These are phyloP conservation scores for Choloepus hoffmanni DNA, from an alignment of 2,113 vertebrate genomes.

Conservation along the genomic window DNA sequence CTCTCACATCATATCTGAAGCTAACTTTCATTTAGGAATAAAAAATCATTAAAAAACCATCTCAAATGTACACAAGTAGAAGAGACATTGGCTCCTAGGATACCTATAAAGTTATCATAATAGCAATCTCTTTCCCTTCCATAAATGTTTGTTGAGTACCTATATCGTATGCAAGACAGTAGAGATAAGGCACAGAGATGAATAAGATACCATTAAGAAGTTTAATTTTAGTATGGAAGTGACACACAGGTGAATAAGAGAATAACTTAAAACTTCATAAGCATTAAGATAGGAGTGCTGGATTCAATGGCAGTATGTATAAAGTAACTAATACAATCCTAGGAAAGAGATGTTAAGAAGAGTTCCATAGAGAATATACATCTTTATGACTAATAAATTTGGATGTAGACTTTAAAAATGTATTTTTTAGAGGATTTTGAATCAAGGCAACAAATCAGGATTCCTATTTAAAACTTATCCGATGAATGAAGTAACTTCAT, in stretches of 20 bases:
- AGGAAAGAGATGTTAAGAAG: not conserved
- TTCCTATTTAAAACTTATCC: not conserved
- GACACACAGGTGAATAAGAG: not conserved
- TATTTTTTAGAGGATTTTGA: not conserved
- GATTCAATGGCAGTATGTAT: not conserved
- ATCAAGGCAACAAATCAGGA: not conserved
- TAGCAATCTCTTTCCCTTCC: not conserved
- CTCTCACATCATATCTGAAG: not conserved
- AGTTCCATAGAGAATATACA: constrained; percentile 1
- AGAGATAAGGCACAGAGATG: not conserved
- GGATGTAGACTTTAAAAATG: not conserved
- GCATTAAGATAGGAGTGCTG: not conserved
- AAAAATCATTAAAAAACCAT: not conserved
- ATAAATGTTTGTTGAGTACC: not conserved
- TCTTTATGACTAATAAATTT: not conserved
- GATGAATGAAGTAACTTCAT: not conserved
- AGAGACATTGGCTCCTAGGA: not conserved
- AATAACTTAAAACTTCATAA: not conserved
- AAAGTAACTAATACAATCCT: not conserved
- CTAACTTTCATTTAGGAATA: not conserved
- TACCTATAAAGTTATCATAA: not conserved
- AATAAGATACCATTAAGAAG: not conserved
- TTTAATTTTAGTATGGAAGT: not conserved
- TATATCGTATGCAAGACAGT: not conserved
- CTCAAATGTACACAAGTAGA: not conserved